These are phyloP conservation scores for Psittacula derbiana DNA, from an alignment of 2,797 vertebrate genomes.

Conservation along the genomic window DNA sequence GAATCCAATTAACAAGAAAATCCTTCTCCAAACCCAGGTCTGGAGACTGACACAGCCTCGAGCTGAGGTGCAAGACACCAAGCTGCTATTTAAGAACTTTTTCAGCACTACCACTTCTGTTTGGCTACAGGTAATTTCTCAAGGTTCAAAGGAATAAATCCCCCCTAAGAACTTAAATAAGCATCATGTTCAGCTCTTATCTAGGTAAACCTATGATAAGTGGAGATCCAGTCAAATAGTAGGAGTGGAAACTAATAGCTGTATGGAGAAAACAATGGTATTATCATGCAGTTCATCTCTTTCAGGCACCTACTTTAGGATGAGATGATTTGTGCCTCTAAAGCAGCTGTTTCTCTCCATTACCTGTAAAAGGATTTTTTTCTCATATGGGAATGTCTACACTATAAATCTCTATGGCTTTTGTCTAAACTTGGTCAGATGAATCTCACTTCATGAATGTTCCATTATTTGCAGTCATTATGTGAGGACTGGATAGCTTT, in stretches of 20 bases:
- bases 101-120: neutral
- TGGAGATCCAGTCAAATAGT: neutral
- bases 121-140: neutral
- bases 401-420: conserved; percentile 24
- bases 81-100: neutral
- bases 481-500: neutral
- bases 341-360: conserved; percentile 28
- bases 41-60: neutral
- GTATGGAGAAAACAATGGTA: neutral
- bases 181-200: neutral
- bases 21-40: neutral
- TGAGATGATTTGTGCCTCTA: conserved; percentile 16
- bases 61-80: neutral
- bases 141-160: neutral
- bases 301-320: neutral
- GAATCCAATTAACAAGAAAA: neutral
- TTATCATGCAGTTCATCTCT: neutral
- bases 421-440: neutral
- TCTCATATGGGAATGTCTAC: neutral
- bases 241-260: neutral
- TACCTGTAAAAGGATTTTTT: conserved; percentile 35
- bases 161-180: neutral
- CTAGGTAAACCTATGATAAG: neutral
- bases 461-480: conserved; percentile 22
- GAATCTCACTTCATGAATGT: conserved; percentile 37